Evolutionary conservation across 2,888 invertebrate genomes (phyloP).

Genomic region (Nomada hirtipes): DNA sequence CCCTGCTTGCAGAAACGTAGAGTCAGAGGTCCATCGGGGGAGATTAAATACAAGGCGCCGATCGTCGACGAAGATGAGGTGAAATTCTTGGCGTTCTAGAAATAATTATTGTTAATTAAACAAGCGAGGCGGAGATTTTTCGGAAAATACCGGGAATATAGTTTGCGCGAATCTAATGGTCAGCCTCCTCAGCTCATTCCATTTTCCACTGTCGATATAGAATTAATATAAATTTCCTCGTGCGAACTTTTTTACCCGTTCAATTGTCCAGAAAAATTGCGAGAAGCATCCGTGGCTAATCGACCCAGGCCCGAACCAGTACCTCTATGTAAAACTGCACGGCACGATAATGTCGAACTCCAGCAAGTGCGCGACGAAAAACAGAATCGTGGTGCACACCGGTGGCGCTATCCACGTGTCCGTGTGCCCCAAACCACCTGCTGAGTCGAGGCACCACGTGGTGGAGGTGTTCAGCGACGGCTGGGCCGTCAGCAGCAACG

Average conservation of each 20-base stretch:
- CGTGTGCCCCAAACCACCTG: constrained; percentile 87
- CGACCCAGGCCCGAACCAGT: constrained; percentile 90
- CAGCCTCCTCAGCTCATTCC: too few species aligned
- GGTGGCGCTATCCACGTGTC: constrained; percentile 87
- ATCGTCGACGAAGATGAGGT: constrained; percentile 86
- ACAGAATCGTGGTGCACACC: constrained; percentile 92
- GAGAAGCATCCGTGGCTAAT: constrained; percentile 93
- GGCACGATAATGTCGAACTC: constrained; percentile 87
- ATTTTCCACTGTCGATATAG: too few species aligned
- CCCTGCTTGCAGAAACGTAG: constrained; percentile 89
- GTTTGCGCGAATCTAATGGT: too few species aligned
- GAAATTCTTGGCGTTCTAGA: constrained; percentile 5
- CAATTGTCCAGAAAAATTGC: constrained; percentile 88
- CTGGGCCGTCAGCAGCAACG: constrained; percentile 86
- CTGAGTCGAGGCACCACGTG: constrained; percentile 87
- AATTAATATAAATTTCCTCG: neutral
- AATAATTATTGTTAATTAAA: neutral
- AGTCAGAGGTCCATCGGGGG: constrained; percentile 91
- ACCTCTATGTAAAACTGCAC: constrained; percentile 91
- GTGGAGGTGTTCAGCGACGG: constrained; percentile 95
- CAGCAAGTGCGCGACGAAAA: constrained; percentile 89
- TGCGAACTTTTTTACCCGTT: neutral
- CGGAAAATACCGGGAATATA: too few species aligned
- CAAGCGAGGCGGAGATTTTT: neutral
- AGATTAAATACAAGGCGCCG: constrained; percentile 87